Conservation (phyloP, 2,797 vertebrate genomes). For the Semaprochilodus insignis region DNA sequence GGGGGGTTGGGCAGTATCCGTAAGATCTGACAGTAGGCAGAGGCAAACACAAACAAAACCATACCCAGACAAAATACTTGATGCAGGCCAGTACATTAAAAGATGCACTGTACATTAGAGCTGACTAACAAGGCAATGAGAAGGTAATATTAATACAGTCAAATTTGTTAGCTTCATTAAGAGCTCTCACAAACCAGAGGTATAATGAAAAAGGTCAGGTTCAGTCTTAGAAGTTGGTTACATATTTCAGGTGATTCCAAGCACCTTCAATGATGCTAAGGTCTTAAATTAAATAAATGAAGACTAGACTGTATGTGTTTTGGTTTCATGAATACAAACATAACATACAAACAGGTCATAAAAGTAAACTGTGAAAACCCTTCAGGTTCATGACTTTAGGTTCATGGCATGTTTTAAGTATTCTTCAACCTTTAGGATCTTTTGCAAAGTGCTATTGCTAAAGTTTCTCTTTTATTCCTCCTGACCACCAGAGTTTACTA, state of each 20-base stretch:
- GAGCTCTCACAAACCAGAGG: not conserved
- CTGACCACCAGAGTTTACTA: too few species aligned
- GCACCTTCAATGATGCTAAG: too few species aligned
- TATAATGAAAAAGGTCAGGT: too few species aligned
- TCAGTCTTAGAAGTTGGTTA: too few species aligned
- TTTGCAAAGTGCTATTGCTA: not conserved
- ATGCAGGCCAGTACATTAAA: not conserved
- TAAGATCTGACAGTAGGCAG: slow-evolving; percentile 6
- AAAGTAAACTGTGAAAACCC: too few species aligned
- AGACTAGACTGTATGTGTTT: too few species aligned
- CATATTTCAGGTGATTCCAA: too few species aligned
- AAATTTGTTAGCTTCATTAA: not conserved
- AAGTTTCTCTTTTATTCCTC: too few species aligned
- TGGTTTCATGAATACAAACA: too few species aligned
- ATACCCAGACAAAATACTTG: not conserved
- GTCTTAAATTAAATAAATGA: too few species aligned
- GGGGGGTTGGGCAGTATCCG: slow-evolving; percentile 34
- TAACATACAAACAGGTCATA: too few species aligned
- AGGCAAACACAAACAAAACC: slow-evolving; percentile 36
- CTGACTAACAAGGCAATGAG: not conserved
- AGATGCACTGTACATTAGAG: not conserved
- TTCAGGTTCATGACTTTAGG: too few species aligned
- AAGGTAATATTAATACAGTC: not conserved
- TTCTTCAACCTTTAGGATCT: not conserved
- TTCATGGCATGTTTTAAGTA: not conserved